Evolutionary conservation across 1,140 invertebrate genomes (phyloP), one percentile per base, ranked within the genome.

Genomic region (Bombus ignitus): DNA sequence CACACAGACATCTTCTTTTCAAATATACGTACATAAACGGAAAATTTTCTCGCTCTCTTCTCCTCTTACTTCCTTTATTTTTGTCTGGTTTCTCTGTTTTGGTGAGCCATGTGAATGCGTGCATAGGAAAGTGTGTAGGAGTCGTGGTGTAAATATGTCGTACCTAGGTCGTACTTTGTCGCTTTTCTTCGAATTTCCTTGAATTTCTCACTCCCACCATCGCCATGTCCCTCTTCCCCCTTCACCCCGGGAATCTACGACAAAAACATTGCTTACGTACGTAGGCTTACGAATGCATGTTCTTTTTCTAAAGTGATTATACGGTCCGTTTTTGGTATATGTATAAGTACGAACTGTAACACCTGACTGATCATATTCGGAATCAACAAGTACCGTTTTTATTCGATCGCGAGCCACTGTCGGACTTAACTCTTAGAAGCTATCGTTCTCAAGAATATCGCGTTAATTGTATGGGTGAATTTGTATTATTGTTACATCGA

Each of bases 311-410:
- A 84, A 62, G 42, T 47, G 70, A 86, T 72, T 53, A 66, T 12
- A 39, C 75, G 59, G 28, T 25, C 37, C 42, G 15, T 37, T 81
- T 81, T 72, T 53, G 62, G 83, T 92, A 90, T 90, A 88, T 62
- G 72, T 93, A 91, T 92, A 92, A 91, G 91, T 92, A 92, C 66
- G 82, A 81, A 77, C 42, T 78, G 71, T 81, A 65, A 80, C 42
- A 71, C 25, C 32, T 47, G 62, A 9, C 35, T 53, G 32, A 81
- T 75, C 44, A 79, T 65, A 37, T 82, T 66, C 77, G 75, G 47
- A 59, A 75, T 71, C 37, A 59, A 42, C 47, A n/a, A 68, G 37
- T 68, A n/a, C 15, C 32, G 10, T 18, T 74, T 47, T 47, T 74
- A 44, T 18, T n/a, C 72, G 72, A 74, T 44, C 42, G 47, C 47